Conservation (phyloP, 2,888 invertebrate genomes). For the Parnassius smintheus region DNA sequence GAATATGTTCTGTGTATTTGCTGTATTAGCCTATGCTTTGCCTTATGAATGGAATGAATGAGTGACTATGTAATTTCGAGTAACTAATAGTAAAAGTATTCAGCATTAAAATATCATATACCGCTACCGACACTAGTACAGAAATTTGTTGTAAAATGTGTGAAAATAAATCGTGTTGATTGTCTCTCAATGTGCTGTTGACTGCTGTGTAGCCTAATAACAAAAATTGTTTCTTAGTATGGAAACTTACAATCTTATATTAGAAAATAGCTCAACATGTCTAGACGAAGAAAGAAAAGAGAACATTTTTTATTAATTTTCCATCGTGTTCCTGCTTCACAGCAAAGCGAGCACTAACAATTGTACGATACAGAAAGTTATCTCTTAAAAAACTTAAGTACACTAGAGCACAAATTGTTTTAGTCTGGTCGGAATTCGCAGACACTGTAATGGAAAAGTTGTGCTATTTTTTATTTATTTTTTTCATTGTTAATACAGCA, state of each 20-base stretch:
- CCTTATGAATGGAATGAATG: no score
- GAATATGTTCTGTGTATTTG: no score
- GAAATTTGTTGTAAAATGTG: no score
- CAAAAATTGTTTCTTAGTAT: slow-evolving; percentile 8
- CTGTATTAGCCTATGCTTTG: no score
- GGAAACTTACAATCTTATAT: slow-evolving; percentile 27
- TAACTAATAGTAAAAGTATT: no score
- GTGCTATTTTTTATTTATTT: slow-evolving; percentile 34
- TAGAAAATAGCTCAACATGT: slow-evolving; percentile 20
- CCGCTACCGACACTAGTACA: no score
- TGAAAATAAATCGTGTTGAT: no score
- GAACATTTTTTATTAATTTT: slow-evolving; percentile 26
- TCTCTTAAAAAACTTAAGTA: slow-evolving; percentile 44
- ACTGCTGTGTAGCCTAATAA: no score
- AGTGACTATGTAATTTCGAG: no score
- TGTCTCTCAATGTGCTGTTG: no score
- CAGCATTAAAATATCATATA: no score
- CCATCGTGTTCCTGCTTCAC: slow-evolving; percentile 16
- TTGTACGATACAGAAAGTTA: slow-evolving; percentile 42
- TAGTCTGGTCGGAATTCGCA: slow-evolving; percentile 35
- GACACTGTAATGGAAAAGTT: slow-evolving; percentile 44
- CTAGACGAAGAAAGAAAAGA: slow-evolving; percentile 13
- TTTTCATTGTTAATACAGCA: slow-evolving; percentile 28
- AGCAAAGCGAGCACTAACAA: slow-evolving; percentile 28
- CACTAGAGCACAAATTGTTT: slow-evolving; percentile 42